Evolutionary conservation across 2,888 invertebrate species (phyloP).

Genomic region (Phragmatobia fuliginosa): DNA sequence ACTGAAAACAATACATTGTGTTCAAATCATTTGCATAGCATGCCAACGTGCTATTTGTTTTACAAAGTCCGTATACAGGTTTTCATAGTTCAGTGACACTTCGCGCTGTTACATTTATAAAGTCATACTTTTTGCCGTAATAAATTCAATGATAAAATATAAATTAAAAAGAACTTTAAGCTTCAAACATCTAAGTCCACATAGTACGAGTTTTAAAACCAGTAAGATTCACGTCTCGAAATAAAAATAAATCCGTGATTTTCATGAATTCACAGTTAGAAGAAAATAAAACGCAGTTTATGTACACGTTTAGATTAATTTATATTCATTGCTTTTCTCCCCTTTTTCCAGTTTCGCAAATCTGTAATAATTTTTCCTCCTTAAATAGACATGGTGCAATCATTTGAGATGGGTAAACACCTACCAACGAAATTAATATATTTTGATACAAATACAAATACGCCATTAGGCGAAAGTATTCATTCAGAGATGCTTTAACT

Average conservation of each 20-base stretch:
- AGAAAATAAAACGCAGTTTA: not conserved
- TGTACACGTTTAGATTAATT: not conserved
- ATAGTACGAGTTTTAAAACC: not conserved
- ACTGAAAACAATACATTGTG: not conserved
- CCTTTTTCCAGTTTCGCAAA: constrained; percentile 3
- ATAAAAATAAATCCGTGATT: not conserved
- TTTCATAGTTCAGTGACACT: no score
- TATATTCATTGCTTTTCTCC: constrained; percentile 1
- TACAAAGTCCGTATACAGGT: no score
- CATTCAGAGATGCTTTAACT: not conserved
- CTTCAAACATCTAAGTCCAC: not conserved
- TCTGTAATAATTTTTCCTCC: not conserved
- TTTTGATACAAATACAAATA: not conserved
- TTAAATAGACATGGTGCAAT: constrained; percentile 8
- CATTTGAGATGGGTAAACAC: not conserved
- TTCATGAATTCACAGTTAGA: not conserved
- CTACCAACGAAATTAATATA: not conserved
- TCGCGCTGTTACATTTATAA: no score
- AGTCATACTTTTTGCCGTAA: no score
- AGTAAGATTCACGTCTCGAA: not conserved
- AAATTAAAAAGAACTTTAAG: not conserved
- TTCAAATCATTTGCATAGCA: no score
- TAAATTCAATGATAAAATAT: no score
- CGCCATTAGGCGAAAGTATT: not conserved
- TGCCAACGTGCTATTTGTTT: not conserved